phyloP scores from a whole-genome alignment of 1,140 invertebrate species.

The Latrodectus geometricus region DNA sequence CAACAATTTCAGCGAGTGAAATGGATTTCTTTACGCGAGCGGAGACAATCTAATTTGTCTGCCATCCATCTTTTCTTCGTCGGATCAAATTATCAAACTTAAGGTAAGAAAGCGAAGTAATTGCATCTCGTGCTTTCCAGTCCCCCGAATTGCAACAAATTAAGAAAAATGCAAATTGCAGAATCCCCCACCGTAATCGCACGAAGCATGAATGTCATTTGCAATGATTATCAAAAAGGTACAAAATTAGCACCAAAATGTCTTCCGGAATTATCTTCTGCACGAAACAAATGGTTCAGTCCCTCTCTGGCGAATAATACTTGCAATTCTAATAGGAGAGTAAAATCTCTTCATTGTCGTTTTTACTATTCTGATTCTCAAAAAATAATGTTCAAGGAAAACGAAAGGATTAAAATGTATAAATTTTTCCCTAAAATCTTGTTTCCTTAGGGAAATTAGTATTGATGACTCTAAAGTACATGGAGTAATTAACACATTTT shows the following conservation, averaged over 20 bases:
- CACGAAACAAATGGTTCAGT: slow-evolving; percentile 4
- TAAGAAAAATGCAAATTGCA: slow-evolving; percentile 19
- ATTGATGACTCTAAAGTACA: no score
- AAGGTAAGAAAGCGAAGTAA: not conserved
- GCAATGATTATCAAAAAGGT: slow-evolving; percentile 4
- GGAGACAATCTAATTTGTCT: not conserved
- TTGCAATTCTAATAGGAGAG: no score
- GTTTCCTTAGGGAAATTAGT: no score
- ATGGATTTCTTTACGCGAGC: not conserved
- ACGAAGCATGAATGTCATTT: slow-evolving; percentile 1
- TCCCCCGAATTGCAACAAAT: slow-evolving; percentile 11
- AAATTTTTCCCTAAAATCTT: no score
- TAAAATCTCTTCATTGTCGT: no score
- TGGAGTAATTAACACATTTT: no score
- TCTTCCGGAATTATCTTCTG: not conserved
- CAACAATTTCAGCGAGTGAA: not conserved
- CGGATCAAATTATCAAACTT: slow-evolving; percentile 10
- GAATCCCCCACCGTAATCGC: not conserved
- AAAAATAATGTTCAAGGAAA: no score
- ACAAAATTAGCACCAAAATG: not conserved
- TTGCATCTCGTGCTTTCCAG: not conserved
- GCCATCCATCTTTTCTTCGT: slow-evolving; percentile 2
- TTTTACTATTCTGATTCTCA: no score
- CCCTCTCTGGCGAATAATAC: no score
- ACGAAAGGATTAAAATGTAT: no score